A percentile compares a stretch with the other conserved stretches of the same genome.
Conservation (phyloP, 23 tunicate genomes). For the Aplidium turbinatum region DNA sequence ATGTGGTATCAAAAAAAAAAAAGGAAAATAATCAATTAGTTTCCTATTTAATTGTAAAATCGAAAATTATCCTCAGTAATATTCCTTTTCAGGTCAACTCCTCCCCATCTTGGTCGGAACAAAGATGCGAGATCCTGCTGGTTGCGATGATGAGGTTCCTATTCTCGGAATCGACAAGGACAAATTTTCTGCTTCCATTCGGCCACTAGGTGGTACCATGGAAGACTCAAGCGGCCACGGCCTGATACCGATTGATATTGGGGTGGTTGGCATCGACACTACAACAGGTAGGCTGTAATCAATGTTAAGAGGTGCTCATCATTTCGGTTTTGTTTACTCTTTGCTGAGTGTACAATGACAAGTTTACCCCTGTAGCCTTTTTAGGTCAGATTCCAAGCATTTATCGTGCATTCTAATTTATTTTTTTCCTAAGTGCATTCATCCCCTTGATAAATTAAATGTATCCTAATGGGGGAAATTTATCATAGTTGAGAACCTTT, state of each 20-base stretch:
- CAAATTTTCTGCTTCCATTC: constrained; percentile 50
- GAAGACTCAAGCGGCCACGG: constrained; percentile 79
- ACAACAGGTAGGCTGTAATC: constrained; percentile 68
- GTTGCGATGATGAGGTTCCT: constrained; percentile 59
- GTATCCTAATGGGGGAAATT: too few species aligned
- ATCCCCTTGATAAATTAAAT: too few species aligned
- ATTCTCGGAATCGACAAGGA: constrained; percentile 78
- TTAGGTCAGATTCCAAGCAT: too few species aligned
- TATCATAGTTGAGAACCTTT: too few species aligned
- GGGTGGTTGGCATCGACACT: constrained; percentile 63
- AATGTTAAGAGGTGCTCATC: too few species aligned
- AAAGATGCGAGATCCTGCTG: constrained; percentile 65
- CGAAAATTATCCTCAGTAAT: background rate
- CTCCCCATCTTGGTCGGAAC: constrained; percentile 92
- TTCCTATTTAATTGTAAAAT: background rate
- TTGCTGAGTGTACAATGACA: too few species aligned
- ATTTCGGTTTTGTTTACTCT: too few species aligned
- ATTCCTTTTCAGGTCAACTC: constrained; percentile 60
- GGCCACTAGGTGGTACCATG: constrained; percentile 90
- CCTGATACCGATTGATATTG: constrained; percentile 74
- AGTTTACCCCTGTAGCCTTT: too few species aligned
- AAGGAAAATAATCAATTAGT: too few species aligned
- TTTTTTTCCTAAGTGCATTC: too few species aligned
- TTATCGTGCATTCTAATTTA: too few species aligned
- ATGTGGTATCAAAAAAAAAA: too few species aligned